These are phyloP conservation scores for Tribolium freemani DNA, from an alignment of 2,888 invertebrate species.

Conservation along the genomic window DNA sequence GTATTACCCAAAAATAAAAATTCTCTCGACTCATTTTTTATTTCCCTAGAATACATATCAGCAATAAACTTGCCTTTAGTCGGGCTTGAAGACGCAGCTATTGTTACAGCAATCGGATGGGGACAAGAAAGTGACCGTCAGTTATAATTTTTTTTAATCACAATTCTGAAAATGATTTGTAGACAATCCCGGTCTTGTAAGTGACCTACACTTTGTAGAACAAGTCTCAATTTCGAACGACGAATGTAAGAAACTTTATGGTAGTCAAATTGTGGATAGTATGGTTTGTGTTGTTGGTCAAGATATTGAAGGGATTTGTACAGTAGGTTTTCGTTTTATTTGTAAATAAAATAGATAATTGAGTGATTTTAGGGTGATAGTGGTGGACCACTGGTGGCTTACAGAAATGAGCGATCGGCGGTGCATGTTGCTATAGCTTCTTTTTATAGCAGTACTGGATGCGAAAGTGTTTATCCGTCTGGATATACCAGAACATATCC, in stretches of 20 bases:
- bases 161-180: not conserved
- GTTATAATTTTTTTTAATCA: not conserved
- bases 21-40: not conserved
- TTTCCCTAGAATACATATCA: conserved; percentile 3
- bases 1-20: no score
- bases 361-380: conserved; percentile 18
- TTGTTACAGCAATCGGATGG: conserved; percentile 14
- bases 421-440: conserved; percentile 23
- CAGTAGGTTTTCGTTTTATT: not conserved
- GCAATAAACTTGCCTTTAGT: not conserved
- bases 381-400: conserved; percentile 23
- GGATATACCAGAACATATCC: conserved; percentile 25
- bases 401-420: conserved; percentile 3
- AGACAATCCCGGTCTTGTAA: conserved; percentile 1
- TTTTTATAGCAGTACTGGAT: conserved; percentile 14
- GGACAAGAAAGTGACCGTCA: conserved; percentile 21
- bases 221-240: not conserved
- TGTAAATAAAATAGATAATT: not conserved
- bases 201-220: conserved; percentile 5
- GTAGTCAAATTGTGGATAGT: not conserved
- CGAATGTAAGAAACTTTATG: not conserved
- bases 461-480: conserved; percentile 20
- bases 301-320: conserved; percentile 20
- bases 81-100: not conserved
- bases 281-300: conserved; percentile 20